phyloP scores from a whole-genome alignment of 2,113 vertebrate genomes.

The Anser cygnoides region DNA sequence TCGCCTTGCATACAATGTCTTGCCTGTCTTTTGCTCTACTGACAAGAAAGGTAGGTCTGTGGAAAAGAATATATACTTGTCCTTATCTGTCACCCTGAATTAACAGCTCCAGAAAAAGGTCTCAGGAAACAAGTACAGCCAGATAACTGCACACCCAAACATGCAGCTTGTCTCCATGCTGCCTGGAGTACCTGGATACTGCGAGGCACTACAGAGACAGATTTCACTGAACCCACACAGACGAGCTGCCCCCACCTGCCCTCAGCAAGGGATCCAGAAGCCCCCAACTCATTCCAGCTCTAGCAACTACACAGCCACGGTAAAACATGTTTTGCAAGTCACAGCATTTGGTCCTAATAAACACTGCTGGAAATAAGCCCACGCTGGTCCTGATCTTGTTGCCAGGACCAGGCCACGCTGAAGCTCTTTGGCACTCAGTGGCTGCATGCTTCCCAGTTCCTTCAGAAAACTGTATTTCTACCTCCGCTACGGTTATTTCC shows the following conservation, averaged over 20 bases:
- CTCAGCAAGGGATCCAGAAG: neutral
- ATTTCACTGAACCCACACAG: neutral
- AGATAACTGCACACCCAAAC: neutral
- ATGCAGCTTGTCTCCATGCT: neutral
- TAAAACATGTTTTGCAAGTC: neutral
- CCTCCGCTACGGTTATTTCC: fast-evolving
- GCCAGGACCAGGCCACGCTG: fast-evolving
- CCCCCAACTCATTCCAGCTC: neutral
- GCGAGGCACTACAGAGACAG: neutral
- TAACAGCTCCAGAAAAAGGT: neutral
- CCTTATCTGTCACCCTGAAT: neutral
- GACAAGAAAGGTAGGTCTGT: neutral
- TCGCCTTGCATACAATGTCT: neutral
- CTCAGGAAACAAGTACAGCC: neutral
- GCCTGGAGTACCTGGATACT: neutral
- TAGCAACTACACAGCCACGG: neutral
- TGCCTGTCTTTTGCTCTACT: neutral
- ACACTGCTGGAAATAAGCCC: neutral
- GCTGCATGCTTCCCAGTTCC: neutral
- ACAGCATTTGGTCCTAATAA: neutral
- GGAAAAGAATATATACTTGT: neutral
- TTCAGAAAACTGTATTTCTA: neutral
- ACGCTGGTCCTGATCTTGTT: neutral
- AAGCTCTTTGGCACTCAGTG: neutral
- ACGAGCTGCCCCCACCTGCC: neutral